A percentile compares a stretch with the other conserved stretches of the same genome.
phyloP scores from a whole-genome alignment of 2,888 invertebrate genomes.

The Hyppa rectilinea region DNA sequence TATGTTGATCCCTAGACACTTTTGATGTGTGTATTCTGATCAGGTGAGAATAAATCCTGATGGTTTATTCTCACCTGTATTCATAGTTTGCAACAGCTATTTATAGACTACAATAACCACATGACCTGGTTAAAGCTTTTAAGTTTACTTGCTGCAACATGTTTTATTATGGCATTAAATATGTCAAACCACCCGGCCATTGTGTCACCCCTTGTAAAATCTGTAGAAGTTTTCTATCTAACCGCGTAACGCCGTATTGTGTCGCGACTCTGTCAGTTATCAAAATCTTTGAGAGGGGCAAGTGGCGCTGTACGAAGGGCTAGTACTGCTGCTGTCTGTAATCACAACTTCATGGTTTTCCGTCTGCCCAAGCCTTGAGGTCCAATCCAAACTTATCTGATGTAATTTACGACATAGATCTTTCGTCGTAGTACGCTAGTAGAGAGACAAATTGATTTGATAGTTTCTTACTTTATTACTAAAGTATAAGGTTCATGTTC shows the following conservation, averaged over 20 bases:
- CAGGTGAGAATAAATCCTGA: too few relatives aligned
- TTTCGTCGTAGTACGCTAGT: background rate
- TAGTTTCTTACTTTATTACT: too few relatives aligned
- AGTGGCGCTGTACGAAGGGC: background rate
- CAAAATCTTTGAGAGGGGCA: background rate
- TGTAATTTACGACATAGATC: background rate
- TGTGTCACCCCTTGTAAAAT: too few relatives aligned
- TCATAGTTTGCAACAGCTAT: background rate
- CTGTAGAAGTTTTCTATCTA: too few relatives aligned
- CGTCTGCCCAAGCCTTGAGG: background rate
- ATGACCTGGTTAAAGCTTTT: background rate
- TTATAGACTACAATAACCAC: too few relatives aligned
- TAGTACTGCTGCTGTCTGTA: background rate
- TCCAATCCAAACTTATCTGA: background rate
- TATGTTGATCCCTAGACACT: too few relatives aligned
- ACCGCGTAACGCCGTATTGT: background rate
- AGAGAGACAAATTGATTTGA: too few relatives aligned
- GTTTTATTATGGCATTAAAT: background rate
- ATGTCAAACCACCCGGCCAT: background rate
- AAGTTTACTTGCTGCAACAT: background rate
- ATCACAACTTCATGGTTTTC: background rate
- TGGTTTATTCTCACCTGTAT: background rate
- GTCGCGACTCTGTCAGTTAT: background rate
- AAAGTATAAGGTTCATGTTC: too few relatives aligned
- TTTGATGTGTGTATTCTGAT: too few relatives aligned